phyloP scores from a whole-genome alignment of 2,888 invertebrate genomes.

The Amblyjoppa fuscipennis region DNA sequence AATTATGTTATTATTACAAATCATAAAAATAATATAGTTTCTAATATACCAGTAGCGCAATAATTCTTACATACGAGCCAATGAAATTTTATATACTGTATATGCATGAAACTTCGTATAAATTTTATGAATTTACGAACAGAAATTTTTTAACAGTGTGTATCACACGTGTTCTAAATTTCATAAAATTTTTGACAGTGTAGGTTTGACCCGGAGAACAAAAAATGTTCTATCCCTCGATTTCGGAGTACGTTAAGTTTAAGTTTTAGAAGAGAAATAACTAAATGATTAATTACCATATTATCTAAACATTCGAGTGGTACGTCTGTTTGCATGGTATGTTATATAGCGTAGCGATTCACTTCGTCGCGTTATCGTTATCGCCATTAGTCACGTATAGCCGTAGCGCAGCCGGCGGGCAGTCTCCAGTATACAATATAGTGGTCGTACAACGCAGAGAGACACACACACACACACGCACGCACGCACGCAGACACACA shows the following conservation, averaged over 20 bases:
- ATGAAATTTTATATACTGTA: no score
- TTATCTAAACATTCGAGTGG: constrained; percentile 53
- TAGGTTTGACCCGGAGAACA: no score
- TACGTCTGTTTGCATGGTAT: constrained; percentile 29
- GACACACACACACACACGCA: not conserved
- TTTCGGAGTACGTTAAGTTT: not conserved
- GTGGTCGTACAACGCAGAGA: not conserved
- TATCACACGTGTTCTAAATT: no score
- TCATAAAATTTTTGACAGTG: no score
- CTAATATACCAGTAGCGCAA: no score
- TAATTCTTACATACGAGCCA: no score
- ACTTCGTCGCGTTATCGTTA: constrained; percentile 78
- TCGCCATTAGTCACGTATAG: constrained; percentile 83
- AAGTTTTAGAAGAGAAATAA: not conserved
- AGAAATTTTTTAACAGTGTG: no score
- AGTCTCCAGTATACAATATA: constrained; percentile 54
- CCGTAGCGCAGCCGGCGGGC: constrained; percentile 75
- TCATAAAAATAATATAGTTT: no score
- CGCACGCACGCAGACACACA: not conserved
- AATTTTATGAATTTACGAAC: no score
- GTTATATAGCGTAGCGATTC: constrained; percentile 58
- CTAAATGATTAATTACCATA: constrained; percentile 59
- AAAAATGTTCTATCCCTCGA: not conserved
- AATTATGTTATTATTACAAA: no score
- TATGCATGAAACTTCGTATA: no score